Conservation (phyloP, 2,888 invertebrate species). For the Rhogogaster chlorosoma region DNA sequence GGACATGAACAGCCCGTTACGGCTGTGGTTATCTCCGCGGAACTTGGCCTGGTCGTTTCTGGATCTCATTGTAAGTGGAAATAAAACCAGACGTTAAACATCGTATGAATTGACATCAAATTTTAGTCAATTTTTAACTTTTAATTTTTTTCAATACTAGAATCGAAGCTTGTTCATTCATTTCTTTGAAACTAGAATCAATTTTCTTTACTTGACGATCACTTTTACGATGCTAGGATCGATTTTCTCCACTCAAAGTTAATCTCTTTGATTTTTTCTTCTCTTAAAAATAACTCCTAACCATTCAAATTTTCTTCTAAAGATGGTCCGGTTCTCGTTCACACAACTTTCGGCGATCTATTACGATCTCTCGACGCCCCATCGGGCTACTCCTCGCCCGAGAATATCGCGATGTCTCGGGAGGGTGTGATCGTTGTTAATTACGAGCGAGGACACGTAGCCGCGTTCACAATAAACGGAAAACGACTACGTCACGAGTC, state of each 20-base stretch:
- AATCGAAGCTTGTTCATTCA: not conserved
- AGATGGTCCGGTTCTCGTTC: slow-evolving; percentile 97
- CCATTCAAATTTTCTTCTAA: not conserved
- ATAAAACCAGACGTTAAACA: slow-evolving; percentile 75
- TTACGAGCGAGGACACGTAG: slow-evolving; percentile 94
- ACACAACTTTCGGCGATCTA: slow-evolving; percentile 98
- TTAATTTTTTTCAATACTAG: not conserved
- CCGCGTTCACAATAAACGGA: slow-evolving; percentile 97
- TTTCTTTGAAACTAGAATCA: not conserved
- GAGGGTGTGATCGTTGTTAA: slow-evolving; percentile 98
- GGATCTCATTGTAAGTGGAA: slow-evolving; percentile 87
- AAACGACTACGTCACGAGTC: slow-evolving; percentile 93
- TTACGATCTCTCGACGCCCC: slow-evolving; percentile 94
- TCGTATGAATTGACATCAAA: not conserved
- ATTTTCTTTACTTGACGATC: not conserved
- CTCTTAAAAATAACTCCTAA: not conserved
- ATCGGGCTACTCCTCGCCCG: slow-evolving; percentile 86
- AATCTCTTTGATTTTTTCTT: not conserved
- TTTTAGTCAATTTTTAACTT: slow-evolving; percentile 1
- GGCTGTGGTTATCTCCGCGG: slow-evolving; percentile 97
- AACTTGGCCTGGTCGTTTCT: slow-evolving; percentile 97
- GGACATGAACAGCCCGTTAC: slow-evolving; percentile 98
- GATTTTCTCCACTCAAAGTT: not conserved
- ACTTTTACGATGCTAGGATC: not conserved
- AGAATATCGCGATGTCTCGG: slow-evolving; percentile 95